These are phyloP conservation scores for Drosophila sordidula DNA, from an alignment of 2,888 invertebrate species.

Conservation along the genomic window DNA sequence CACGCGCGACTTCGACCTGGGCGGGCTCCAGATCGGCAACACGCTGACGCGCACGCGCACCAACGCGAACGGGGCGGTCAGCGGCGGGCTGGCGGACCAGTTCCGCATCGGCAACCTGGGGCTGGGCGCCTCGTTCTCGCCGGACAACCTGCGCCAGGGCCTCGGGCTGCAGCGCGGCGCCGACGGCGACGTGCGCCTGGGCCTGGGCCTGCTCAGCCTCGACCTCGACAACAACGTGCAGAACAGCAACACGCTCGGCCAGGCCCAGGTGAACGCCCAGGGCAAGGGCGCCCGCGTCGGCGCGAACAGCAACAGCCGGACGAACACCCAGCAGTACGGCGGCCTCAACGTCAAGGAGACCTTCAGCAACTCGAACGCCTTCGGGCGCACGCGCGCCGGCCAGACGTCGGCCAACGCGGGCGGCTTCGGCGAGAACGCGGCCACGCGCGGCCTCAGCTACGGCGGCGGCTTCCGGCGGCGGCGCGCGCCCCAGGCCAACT, in stretches of 20 bases:
- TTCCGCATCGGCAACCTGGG: slow-evolving; percentile 81
- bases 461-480: slow-evolving; percentile 49
- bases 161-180: slow-evolving; percentile 77
- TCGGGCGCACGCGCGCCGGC: slow-evolving; percentile 71
- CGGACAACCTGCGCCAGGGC: slow-evolving; percentile 75
- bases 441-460: slow-evolving; percentile 49
- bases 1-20: slow-evolving; percentile 76
- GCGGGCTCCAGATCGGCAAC: slow-evolving; percentile 80
- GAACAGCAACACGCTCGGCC: slow-evolving; percentile 45
- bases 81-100: slow-evolving; percentile 73
- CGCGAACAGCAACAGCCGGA: slow-evolving; percentile 71
- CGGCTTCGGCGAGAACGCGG: slow-evolving; percentile 64
- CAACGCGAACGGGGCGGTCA: slow-evolving; percentile 73
- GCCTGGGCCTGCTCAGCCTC: slow-evolving; percentile 79
- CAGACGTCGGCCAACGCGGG: slow-evolving; percentile 76
- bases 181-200: slow-evolving; percentile 76
- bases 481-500: slow-evolving; percentile 24
- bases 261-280: slow-evolving; percentile 76
- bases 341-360: slow-evolving; percentile 73
- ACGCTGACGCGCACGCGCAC: slow-evolving; percentile 78
- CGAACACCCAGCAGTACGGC: slow-evolving; percentile 71
- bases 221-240: slow-evolving; percentile 73
- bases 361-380: slow-evolving; percentile 74
- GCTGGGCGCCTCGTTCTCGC: slow-evolving; percentile 81
- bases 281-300: slow-evolving; percentile 72